Conservation (phyloP, 2,797 vertebrate species). For the Scleropages formosus region DNA sequence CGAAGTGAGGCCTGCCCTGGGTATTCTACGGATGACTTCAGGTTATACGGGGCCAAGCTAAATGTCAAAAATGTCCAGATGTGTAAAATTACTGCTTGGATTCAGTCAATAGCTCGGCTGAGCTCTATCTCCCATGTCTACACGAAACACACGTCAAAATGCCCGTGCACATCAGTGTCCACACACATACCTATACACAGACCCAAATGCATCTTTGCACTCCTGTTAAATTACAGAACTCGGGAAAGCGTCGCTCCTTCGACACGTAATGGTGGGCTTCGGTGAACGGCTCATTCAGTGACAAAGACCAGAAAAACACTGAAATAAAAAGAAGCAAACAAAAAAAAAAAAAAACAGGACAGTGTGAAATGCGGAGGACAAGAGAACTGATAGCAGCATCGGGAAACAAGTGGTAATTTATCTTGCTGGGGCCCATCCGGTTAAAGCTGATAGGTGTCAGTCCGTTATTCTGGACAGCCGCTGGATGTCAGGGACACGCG, state of each 20-base stretch:
- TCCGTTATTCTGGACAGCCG: conserved; percentile 37
- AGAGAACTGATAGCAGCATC: neutral
- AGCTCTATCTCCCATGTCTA: neutral
- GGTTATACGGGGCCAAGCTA: too few relatives aligned
- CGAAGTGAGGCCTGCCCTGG: too few relatives aligned
- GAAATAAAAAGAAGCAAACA: conserved; percentile 40
- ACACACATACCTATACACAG: neutral
- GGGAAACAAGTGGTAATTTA: conserved; percentile 50
- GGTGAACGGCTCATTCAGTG: neutral
- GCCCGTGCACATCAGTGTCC: neutral
- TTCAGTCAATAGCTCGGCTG: neutral
- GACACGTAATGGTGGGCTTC: neutral
- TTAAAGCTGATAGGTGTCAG: conserved; percentile 39
- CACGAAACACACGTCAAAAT: neutral
- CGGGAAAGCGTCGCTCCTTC: neutral
- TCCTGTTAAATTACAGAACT: neutral
- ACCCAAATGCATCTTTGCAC: neutral
- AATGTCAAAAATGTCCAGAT: too few relatives aligned
- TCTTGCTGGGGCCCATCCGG: conserved; percentile 49
- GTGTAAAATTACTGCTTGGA: too few relatives aligned
- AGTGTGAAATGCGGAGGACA: neutral
- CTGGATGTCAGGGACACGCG: conserved; percentile 43
- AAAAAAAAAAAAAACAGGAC: neutral
- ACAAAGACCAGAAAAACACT: conserved; percentile 36
- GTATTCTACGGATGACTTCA: too few relatives aligned